These are phyloP conservation scores for Hypselothyrea guttata DNA, from an alignment of 2,888 invertebrate species.

Conservation along the genomic window DNA sequence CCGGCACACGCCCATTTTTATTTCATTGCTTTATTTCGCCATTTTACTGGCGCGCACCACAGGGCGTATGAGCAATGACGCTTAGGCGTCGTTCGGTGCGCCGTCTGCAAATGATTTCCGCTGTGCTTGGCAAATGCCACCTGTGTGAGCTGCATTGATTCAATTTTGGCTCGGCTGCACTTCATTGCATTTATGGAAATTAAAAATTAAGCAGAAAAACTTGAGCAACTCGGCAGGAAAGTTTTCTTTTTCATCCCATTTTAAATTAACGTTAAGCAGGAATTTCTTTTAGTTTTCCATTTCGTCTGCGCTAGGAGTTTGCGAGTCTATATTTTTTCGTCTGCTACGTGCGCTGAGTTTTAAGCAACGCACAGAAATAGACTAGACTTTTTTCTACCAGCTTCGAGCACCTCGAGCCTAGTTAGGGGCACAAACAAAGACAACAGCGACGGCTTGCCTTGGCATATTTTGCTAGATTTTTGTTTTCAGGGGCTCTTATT, in stretches of 20 bases:
- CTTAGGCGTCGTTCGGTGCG: slow-evolving; percentile 41
- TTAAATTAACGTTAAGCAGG: slow-evolving; percentile 42
- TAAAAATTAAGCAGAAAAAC: slow-evolving; percentile 27
- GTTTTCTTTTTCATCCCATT: slow-evolving; percentile 19
- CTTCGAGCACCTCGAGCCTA: slow-evolving; percentile 39
- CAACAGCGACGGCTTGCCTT: slow-evolving; percentile 30
- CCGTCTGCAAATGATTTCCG: slow-evolving; percentile 61
- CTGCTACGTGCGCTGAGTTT: slow-evolving; percentile 69
- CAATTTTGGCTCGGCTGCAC: slow-evolving; percentile 40
- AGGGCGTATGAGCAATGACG: slow-evolving; percentile 53
- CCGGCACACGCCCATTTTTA: slow-evolving; percentile 21
- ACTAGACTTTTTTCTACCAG: slow-evolving; percentile 30
- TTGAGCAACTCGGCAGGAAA: slow-evolving; percentile 10
- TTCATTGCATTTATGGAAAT: slow-evolving; percentile 71
- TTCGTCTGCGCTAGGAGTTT: slow-evolving; percentile 32
- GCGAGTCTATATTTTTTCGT: slow-evolving; percentile 29
- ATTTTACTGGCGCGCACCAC: slow-evolving; percentile 32
- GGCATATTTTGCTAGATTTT: slow-evolving; percentile 46
- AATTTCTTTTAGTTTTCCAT: slow-evolving; percentile 26
- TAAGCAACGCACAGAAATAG: slow-evolving; percentile 41
- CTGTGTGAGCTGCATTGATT: slow-evolving; percentile 61
- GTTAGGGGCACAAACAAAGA: slow-evolving; percentile 51
- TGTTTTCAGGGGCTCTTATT: slow-evolving; percentile 5
- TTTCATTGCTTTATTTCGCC: background rate
- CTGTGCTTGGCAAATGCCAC: slow-evolving; percentile 57